Percentiles rank a stretch among this genome's conserved stretches.
Conservation (phyloP, 2,113 vertebrate genomes). For the Pogona vitticeps region DNA sequence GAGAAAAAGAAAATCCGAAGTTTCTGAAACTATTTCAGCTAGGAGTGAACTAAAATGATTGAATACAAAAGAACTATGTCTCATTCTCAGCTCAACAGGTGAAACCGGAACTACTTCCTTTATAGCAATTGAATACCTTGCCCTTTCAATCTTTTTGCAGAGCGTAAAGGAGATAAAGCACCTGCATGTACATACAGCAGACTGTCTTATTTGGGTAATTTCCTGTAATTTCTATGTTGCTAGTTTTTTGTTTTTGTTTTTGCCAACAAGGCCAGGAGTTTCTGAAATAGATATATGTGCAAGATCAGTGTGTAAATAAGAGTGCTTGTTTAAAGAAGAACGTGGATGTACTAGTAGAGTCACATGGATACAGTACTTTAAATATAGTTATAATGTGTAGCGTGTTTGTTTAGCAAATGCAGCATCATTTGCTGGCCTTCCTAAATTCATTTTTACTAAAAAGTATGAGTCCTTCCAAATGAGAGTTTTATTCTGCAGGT, state of each 20-base stretch:
- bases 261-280: neutral
- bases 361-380: neutral
- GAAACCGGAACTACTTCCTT: fast-evolving
- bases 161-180: fast-evolving
- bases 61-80: fast-evolving
- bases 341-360: neutral
- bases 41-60: fast-evolving
- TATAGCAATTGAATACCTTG: neutral
- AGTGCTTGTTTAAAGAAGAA: neutral
- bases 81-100: fast-evolving
- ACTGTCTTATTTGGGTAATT: neutral
- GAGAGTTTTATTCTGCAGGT: neutral
- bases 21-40: neutral
- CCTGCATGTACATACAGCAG: neutral
- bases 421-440: neutral
- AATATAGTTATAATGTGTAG: neutral
- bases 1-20: fast-evolving
- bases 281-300: neutral
- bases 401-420: neutral
- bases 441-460: neutral
- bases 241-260: neutral
- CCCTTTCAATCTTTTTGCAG: fast-evolving
- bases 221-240: neutral
- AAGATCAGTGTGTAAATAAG: neutral
- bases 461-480: neutral